phyloP scores from a whole-genome alignment of 2,113 vertebrate species.

The Climacteris rufus region DNA sequence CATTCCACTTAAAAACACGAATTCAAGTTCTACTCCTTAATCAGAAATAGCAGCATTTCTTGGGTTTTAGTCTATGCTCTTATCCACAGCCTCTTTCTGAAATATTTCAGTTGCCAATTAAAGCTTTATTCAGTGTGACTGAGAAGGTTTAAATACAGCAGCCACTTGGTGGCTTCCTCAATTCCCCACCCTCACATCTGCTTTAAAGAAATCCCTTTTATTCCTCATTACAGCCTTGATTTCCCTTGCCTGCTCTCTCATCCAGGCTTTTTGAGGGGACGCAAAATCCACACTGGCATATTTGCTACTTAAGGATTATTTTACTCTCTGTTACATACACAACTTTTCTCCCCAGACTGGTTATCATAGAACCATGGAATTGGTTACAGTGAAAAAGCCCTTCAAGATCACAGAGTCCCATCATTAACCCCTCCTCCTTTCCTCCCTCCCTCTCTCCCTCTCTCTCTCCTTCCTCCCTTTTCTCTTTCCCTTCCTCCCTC shows the following conservation, averaged over 20 bases:
- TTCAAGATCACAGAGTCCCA: not conserved
- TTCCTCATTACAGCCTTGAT: not conserved
- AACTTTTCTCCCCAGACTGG: not conserved
- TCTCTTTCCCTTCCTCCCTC: not conserved
- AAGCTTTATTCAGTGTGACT: not conserved
- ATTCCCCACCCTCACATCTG: not conserved
- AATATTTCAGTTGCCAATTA: not conserved
- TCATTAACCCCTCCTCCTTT: not conserved
- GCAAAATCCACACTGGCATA: not conserved
- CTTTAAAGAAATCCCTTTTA: not conserved
- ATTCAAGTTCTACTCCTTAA: not conserved
- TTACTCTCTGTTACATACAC: not conserved
- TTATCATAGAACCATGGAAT: not conserved
- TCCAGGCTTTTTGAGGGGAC: not conserved
- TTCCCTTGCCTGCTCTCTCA: not conserved
- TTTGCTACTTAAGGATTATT: not conserved
- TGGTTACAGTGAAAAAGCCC: not conserved
- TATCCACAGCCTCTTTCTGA: not conserved
- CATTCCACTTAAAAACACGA: not conserved
- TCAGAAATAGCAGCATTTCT: not conserved
- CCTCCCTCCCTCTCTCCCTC: not conserved
- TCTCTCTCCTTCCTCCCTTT: not conserved
- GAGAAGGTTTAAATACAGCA: not conserved
- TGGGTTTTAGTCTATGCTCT: fast-evolving
- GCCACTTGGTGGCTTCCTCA: not conserved